Evolutionary conservation across 2,113 vertebrate genomes (phyloP).

Genomic region (Lontra canadensis): DNA sequence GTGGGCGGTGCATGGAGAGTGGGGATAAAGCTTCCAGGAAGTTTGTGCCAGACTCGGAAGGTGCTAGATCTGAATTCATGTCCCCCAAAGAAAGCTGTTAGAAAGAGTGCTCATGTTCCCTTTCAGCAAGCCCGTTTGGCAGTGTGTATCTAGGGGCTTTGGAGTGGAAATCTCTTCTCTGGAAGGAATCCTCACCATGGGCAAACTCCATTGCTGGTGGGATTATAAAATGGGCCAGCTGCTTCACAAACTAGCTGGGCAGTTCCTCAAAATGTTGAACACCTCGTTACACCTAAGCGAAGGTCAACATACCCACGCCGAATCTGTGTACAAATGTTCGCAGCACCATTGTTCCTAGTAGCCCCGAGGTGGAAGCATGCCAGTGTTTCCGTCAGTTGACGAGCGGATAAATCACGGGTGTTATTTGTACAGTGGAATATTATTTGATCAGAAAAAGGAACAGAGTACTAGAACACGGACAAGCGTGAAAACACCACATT

Average conservation of each 20-base stretch:
- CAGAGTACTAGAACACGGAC: not conserved
- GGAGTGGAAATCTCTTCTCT: not conserved
- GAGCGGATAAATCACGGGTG: not conserved
- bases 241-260: not conserved
- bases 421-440: not conserved
- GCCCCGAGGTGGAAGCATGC: not conserved
- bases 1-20: not conserved
- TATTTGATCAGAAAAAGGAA: not conserved
- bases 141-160: not conserved
- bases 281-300: not conserved
- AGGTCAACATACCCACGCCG: not conserved
- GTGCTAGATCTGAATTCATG: not conserved
- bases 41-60: not conserved
- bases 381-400: not conserved
- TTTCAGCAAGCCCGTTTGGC: not conserved
- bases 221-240: not conserved
- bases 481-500: not conserved
- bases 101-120: not conserved
- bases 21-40: not conserved
- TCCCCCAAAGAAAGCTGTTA: not conserved
- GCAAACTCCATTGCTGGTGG: not conserved
- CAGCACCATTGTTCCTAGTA: not conserved
- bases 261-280: not conserved
- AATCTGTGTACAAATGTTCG: not conserved
- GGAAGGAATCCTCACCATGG: not conserved